phyloP scores from a whole-genome alignment of 2,113 vertebrate species.

The Probosciger aterrimus region DNA sequence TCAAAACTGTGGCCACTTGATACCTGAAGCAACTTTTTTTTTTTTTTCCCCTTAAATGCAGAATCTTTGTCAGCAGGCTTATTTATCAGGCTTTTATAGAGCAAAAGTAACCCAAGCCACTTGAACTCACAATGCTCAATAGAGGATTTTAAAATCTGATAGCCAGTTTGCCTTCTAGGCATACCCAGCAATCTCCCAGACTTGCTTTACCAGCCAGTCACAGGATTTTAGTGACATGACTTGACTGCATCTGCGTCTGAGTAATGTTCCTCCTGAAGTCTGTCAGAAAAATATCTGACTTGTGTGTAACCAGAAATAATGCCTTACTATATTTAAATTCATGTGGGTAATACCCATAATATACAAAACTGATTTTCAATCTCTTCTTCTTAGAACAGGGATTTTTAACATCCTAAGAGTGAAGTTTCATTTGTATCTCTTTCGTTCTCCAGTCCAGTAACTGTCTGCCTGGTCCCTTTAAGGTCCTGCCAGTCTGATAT shows the following conservation, averaged over 20 bases:
- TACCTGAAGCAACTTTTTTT: fast-evolving
- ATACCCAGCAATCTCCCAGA: not conserved
- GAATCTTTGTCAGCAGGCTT: not conserved
- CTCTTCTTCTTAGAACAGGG: not conserved
- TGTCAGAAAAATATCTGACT: not conserved
- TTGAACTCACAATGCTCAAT: not conserved
- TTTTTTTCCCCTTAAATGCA: not conserved
- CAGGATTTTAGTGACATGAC: not conserved
- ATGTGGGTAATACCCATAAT: not conserved
- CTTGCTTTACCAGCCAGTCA: not conserved
- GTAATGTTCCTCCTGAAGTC: not conserved
- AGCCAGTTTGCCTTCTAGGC: not conserved
- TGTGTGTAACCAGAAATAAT: not conserved
- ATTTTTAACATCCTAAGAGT: not conserved
- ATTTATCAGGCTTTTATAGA: not conserved
- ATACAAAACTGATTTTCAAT: not conserved
- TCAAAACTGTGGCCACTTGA: not conserved
- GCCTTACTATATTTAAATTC: not conserved
- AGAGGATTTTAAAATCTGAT: not conserved
- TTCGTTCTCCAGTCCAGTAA: not conserved
- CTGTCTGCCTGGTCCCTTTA: not conserved
- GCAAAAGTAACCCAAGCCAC: not conserved
- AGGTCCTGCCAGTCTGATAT: not conserved
- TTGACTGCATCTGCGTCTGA: not conserved
- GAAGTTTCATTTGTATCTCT: not conserved